These are phyloP conservation scores for Orientallactaga bullata DNA, from an alignment of 2,113 vertebrate genomes.

Conservation along the genomic window DNA sequence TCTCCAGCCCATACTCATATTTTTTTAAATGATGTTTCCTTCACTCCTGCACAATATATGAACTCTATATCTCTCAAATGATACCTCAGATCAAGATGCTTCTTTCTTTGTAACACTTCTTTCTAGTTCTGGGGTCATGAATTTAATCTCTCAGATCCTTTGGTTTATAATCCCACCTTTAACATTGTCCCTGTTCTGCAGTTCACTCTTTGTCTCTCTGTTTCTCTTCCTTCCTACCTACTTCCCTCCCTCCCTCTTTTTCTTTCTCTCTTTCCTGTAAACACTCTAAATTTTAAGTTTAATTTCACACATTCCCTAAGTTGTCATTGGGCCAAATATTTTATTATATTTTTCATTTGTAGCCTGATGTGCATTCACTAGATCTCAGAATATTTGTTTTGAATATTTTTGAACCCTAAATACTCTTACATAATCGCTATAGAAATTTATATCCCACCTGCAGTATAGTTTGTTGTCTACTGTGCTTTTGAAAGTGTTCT, in stretches of 20 bases:
- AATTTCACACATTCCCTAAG: background rate
- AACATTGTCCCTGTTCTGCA: background rate
- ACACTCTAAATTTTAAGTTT: background rate
- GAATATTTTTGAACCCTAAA: background rate
- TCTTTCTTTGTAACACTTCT: background rate
- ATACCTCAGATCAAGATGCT: too few species aligned
- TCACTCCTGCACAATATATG: background rate
- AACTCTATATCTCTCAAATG: background rate
- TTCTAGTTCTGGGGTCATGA: background rate
- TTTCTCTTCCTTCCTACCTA: too few species aligned
- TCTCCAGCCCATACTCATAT: too few species aligned
- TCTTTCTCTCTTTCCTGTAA: too few species aligned
- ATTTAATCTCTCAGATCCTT: background rate
- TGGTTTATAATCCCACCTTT: background rate
- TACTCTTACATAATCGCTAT: background rate
- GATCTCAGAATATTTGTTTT: background rate
- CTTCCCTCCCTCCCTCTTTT: too few species aligned
- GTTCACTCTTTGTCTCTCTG: too few species aligned
- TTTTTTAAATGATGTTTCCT: background rate
- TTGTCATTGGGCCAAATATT: background rate
- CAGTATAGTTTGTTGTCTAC: background rate
- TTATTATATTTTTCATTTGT: background rate
- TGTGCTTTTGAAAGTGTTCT: background rate
- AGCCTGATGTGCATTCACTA: background rate
- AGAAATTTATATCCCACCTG: background rate